Evolutionary conservation across 2,888 invertebrate species (phyloP).

Genomic region (Chloroclysta siterata): DNA sequence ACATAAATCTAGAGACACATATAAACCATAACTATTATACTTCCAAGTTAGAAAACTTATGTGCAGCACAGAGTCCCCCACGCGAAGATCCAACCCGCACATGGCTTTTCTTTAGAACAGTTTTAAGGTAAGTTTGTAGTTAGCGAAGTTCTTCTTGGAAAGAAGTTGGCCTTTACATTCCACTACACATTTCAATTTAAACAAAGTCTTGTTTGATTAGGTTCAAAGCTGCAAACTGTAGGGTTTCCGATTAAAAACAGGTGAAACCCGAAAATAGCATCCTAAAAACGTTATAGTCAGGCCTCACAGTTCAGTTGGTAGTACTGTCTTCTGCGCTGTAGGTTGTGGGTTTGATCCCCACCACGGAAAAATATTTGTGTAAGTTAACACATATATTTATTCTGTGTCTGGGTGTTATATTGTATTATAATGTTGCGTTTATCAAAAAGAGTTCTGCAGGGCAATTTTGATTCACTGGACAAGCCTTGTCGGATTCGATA

Average conservation of each 20-base stretch:
- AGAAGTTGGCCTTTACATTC: slow-evolving; percentile 9
- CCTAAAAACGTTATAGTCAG: background rate
- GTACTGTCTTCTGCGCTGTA: no score
- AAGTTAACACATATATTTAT: no score
- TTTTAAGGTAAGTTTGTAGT: slow-evolving; percentile 20
- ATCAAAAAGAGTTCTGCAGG: no score
- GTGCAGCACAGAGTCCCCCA: background rate
- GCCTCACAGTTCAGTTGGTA: no score
- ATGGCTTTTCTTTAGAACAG: slow-evolving; percentile 9
- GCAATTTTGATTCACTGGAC: no score
- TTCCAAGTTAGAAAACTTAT: slow-evolving; percentile 3
- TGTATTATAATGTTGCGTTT: no score
- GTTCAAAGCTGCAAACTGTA: slow-evolving; percentile 9
- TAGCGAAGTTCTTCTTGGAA: slow-evolving; percentile 18
- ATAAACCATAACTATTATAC: background rate
- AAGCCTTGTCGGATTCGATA: no score
- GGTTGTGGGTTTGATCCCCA: no score
- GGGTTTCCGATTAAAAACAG: background rate
- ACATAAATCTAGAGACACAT: no score
- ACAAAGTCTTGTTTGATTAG: slow-evolving; percentile 12
- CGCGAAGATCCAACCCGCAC: background rate
- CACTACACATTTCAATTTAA: slow-evolving; percentile 14
- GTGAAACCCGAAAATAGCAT: slow-evolving; percentile 12
- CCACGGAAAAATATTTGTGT: no score
- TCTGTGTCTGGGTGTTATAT: no score